Evolutionary conservation across 2,888 invertebrate species (phyloP), one percentile per base, ranked within the genome.

Genomic region (Lasioglossum oenotherae): DNA sequence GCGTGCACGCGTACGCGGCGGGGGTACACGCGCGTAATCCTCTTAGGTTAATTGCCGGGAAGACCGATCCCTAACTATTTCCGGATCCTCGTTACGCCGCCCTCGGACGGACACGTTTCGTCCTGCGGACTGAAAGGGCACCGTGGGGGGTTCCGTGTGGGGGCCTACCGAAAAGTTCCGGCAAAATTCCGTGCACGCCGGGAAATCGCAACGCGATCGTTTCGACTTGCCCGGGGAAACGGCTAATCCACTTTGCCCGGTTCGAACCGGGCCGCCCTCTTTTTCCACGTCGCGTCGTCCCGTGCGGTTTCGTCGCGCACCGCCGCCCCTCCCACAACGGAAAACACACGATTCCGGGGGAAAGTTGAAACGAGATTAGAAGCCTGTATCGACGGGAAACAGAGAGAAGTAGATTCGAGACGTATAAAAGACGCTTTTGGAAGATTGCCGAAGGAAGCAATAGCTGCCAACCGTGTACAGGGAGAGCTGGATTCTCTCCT

Each of bases 41-140:
- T 90, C 87, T 90, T 87, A 89, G 81, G 84, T 88, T 90, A 90
- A 90, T 90, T 89, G 83, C 80, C 82, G 71, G 89, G 83, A 87
- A 87, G 82, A 85, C 83, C 79, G 87, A 89, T 84, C 84, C 90
- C 74, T 78, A 35, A 49, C 69, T 71, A 82, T 80, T 89, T 86
- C 81, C 84, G 84, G 73, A 80, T 74, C 75, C 79, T 73, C 86
- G 76, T 85, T 81, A 60, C 81, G 44, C 0, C 8, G 41, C 49
- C 4, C 71, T 67, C 19, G 35, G 67, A 67, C 67, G 35, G 19
- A 19, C 31, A 35, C 14, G 60, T 35, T 67, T 23, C 67, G 35
- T 8, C 19, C 67, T 67, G 35, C 67, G 14, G 60, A 6, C 10
- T 31, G 60, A 4, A 27, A 5, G 60, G 14, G 2, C 14, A 27